Evolutionary conservation across 2,113 vertebrate species (phyloP), one percentile per base, ranked within the genome.

Genomic region (Thinocorus orbignyianus): DNA sequence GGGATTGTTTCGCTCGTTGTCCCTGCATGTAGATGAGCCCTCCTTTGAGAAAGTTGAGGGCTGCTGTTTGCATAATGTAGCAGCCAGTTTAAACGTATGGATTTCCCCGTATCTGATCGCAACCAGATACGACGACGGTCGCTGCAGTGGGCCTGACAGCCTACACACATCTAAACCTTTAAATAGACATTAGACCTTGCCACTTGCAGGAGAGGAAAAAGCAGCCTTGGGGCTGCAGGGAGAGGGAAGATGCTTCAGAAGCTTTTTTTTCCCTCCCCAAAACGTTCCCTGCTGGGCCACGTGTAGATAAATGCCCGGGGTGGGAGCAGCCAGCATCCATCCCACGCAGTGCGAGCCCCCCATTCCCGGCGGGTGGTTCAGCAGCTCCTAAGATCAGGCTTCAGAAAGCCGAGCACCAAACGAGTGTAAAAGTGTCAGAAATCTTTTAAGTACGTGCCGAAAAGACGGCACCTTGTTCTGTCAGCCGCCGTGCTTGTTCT

Each of bases 361-460:
- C 1, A 1, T 1, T 65, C 57, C 30, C 52, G 16, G 55, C 6
- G 1, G 80, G 77, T 3, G 7, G 1, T 48, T 62, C 3, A 0
- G 37, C 84, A 79, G 54, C 54, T 73, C 46, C 0, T 33, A 7
- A 12, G 78, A 48, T 48, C 20, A 35, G 80, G n/a, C 86, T 37
- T 61, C 31, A 12, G n/a, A 11, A 82, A 88, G 60, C 81, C 3
- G 57, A 85, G 76, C 31, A 42, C 6, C 79, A 55, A 19, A 41
- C 3, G 2, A 76, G 73, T 0, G 23, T 0, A 5, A 31, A 55
- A 61, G 73, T 2, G 24, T 48, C 82, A 61, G 54, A 12, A 65
- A 35, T 11, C 54, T 4, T 58, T 22, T 64, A 42, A 35, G 9
- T 14, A 5, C 0, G 4, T 3, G 1, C 35, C 0, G 11, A 57